Base-by-base conservation (phyloP, 2,888 invertebrate species). In the Pegoplata infirma region DNA sequence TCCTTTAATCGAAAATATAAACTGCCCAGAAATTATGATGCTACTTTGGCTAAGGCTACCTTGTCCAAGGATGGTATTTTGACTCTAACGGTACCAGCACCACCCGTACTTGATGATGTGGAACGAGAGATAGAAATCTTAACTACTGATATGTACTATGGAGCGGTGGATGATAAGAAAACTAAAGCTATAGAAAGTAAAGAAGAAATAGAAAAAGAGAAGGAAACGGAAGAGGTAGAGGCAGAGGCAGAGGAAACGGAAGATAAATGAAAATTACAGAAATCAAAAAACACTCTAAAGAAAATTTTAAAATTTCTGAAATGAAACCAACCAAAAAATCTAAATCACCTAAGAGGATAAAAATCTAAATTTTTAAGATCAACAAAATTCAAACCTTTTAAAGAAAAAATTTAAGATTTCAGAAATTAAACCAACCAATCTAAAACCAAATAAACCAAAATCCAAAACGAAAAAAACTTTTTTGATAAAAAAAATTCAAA, bases 11-110 rank as follows among this genome's bases (percentile, higher is more conserved):
- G 88, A 5, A 85, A 85, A 82, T 88, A 88, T 73, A 86, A 86
- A 82, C 82, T 88, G 80, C 88, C 88, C 0, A 82, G 88, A 5
- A 86, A 86, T 78, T 88, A 88, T 23, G 87, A 88, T 81, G 86
- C 87, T 51, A 85, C 87, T 8, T 83, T 80, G 78, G 88, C 88
- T 10, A 82, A 83, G 66, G 86, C 88, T 25, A 86, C 85, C 3
- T 83, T 87, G 58, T 88, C 88, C 40, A 86, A 85, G 14, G 88
- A 88, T 68, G 88, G 88, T 63, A 86, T 88, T 76, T 82, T 88
- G n/a, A 84, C 86, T 77, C 84, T 88, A 14, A 85, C 83, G 81
- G 88, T 88, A 80, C 86, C 88, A 77, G 85, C 87, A 74, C 88
- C 88, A 63, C 86, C 87, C 32, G 82, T 84, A 46, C 80, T 86